These are phyloP conservation scores for Coregonus sp. DNA, from an alignment of 2,797 vertebrate species.

Conservation along the genomic window DNA sequence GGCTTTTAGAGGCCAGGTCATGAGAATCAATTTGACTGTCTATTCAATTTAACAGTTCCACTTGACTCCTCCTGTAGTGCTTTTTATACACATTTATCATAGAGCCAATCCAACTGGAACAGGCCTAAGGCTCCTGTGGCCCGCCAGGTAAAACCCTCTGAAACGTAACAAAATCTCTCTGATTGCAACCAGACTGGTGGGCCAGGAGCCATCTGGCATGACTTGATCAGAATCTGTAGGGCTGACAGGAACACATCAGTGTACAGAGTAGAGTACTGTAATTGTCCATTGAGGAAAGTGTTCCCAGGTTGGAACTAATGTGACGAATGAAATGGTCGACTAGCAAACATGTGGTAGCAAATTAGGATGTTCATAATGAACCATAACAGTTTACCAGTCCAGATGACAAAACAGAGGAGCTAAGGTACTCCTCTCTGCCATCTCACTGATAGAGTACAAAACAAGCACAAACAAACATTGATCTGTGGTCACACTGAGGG, in stretches of 20 bases:
- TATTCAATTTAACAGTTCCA: too few relatives aligned
- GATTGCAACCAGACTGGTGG: not conserved
- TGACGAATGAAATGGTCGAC: not conserved
- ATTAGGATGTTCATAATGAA: not conserved
- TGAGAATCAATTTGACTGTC: too few relatives aligned
- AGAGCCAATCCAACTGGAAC: not conserved
- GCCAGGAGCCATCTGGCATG: not conserved
- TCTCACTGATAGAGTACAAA: too few relatives aligned
- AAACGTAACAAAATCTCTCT: not conserved
- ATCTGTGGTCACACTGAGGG: not conserved
- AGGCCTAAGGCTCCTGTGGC: not conserved
- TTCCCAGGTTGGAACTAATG: not conserved
- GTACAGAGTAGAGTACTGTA: not conserved
- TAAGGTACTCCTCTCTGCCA: not conserved
- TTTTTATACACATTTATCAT: not conserved
- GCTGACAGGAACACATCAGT: not conserved
- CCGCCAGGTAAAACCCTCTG: not conserved
- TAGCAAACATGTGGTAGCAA: not conserved
- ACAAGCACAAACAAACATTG: not conserved
- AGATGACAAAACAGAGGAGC: not conserved
- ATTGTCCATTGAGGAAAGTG: not conserved
- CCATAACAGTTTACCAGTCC: not conserved
- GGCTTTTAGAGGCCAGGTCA: too few relatives aligned
- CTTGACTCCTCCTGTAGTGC: too few relatives aligned
- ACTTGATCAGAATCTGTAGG: too few relatives aligned